phyloP scores from a whole-genome alignment of 2,797 vertebrate species.

The Brachymystax lenok region DNA sequence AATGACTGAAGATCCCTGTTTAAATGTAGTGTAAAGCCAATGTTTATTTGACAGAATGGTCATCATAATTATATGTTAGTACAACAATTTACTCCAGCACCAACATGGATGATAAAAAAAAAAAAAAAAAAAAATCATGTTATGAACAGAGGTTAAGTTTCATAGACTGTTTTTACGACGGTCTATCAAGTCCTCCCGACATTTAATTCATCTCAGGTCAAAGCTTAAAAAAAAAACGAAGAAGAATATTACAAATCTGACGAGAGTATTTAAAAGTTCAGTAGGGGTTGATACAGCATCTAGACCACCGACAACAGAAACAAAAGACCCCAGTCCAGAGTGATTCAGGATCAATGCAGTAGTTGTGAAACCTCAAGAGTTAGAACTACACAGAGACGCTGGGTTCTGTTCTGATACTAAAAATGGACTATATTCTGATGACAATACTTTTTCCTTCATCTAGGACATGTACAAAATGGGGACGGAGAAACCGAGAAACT shows the following conservation, averaged over 20 bases:
- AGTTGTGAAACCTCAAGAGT: too few species aligned
- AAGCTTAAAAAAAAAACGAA: background rate
- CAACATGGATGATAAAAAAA: background rate
- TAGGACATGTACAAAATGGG: background rate
- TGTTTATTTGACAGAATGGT: background rate
- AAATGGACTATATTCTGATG: too few species aligned
- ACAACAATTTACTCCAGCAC: constrained; percentile 10
- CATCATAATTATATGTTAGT: constrained; percentile 11
- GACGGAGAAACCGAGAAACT: background rate
- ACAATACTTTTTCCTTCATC: background rate
- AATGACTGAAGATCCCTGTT: background rate
- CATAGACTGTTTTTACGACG: background rate
- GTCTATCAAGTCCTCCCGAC: background rate
- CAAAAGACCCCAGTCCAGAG: too few species aligned
- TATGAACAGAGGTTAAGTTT: background rate
- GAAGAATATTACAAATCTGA: background rate
- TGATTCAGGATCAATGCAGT: too few species aligned
- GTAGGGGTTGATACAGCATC: background rate
- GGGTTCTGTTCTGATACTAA: too few species aligned
- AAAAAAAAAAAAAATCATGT: background rate
- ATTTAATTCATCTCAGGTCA: background rate
- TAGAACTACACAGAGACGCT: too few species aligned
- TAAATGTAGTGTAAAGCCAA: constrained; percentile 1
- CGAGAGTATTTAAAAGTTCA: background rate
- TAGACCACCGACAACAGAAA: too few species aligned